A percentile compares a stretch with the other conserved stretches of the same genome.
Evolutionary conservation across 2,113 vertebrate genomes (phyloP).

Genomic region (Xenus cinereus): DNA sequence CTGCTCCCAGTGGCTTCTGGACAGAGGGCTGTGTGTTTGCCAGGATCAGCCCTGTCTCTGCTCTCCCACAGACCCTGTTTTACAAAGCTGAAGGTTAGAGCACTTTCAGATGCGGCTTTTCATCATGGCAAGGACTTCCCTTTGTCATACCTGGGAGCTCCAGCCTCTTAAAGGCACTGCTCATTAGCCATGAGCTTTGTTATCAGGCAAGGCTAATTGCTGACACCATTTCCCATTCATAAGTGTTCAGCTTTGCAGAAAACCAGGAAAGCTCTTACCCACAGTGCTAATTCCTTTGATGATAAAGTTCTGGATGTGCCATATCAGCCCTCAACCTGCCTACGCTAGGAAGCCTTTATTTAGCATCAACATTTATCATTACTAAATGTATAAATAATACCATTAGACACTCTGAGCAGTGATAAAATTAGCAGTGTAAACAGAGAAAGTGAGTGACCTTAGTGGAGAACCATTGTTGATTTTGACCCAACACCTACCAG

Average conservation of each 20-base stretch:
- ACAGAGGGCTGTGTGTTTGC: not conserved
- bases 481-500: constrained; percentile 76
- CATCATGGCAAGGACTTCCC: not conserved
- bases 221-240: constrained; percentile 15
- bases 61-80: not conserved
- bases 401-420: constrained; percentile 67
- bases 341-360: constrained; percentile 60
- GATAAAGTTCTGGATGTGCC: constrained; percentile 59
- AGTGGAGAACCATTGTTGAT: constrained; percentile 70
- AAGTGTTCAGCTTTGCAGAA: constrained; percentile 18
- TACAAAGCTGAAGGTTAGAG: not conserved
- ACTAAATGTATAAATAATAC: constrained; percentile 71
- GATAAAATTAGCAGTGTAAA: constrained; percentile 80
- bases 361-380: constrained; percentile 72
- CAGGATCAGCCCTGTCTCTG: not conserved
- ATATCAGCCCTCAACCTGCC: constrained; percentile 57
- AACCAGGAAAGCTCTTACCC: constrained; percentile 25
- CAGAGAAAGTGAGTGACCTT: constrained; percentile 73
- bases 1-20: not conserved
- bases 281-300: constrained; percentile 48
- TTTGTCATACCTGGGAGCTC: not conserved
- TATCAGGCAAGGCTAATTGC: not conserved
- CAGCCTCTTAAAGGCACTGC: not conserved
- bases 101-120: not conserved
- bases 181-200: not conserved